Conservation (phyloP, 2,113 vertebrate genomes). For the Clupea harengus region DNA sequence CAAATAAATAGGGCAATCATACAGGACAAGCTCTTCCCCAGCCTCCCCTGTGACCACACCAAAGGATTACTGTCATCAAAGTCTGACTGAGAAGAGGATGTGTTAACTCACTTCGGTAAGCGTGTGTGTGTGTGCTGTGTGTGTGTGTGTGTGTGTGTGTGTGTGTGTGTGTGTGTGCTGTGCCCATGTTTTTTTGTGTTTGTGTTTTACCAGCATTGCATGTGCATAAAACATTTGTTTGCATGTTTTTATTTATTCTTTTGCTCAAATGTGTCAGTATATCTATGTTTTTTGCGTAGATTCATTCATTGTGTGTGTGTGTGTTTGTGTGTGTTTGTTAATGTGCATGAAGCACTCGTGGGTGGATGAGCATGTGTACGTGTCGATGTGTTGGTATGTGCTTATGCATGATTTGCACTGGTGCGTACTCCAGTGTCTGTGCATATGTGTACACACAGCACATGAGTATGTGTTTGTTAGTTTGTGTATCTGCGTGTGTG, state of each 20-base stretch:
- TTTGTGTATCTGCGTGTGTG: constrained; percentile 25
- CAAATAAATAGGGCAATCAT: constrained; percentile 52
- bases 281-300: not conserved
- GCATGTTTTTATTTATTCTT: not conserved
- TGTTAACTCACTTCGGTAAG: constrained; percentile 13
- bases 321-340: not conserved
- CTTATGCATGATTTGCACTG: not conserved
- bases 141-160: not conserved
- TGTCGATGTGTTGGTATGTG: not conserved
- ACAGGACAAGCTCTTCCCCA: constrained; percentile 43
- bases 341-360: no score
- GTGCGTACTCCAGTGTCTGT: not conserved
- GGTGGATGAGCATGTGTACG: not conserved
- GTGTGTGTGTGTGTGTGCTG: not conserved
- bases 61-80: constrained; percentile 52
- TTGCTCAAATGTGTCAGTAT: not conserved
- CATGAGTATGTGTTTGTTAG: not conserved
- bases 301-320: not conserved
- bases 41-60: constrained; percentile 39
- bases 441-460: not conserved
- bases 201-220: no score
- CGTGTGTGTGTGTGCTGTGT: not conserved
- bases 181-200: not conserved
- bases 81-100: constrained; percentile 11
- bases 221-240: not conserved